Conservation (phyloP, 2,797 vertebrate species). For the Hoplostethus atlanticus region DNA sequence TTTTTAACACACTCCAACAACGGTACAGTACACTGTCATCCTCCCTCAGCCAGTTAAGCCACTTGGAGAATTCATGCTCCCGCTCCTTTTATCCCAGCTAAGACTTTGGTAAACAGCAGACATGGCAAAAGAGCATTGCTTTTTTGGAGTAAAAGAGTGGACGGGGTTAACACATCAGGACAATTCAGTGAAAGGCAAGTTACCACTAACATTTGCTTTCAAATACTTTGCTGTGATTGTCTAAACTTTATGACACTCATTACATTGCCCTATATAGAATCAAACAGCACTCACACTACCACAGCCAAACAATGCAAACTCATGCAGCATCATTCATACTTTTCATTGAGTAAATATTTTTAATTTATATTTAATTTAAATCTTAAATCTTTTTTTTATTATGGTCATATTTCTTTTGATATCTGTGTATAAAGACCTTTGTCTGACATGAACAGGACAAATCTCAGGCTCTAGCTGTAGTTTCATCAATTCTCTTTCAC, state of each 20-base stretch:
- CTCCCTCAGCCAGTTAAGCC: conserved; percentile 47
- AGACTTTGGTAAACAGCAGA: conserved; percentile 39
- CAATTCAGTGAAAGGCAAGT: not conserved
- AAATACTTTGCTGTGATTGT: too few species aligned
- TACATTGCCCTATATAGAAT: too few species aligned
- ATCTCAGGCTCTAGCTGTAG: not conserved
- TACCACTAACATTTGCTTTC: not conserved
- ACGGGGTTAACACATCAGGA: not conserved
- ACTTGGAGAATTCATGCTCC: conserved; percentile 32
- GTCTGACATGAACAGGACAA: not conserved
- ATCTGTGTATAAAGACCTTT: not conserved
- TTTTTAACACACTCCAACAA: conserved; percentile 66
- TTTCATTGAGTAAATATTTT: too few species aligned
- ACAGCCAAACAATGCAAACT: too few species aligned
- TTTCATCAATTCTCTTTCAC: not conserved
- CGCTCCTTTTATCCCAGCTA: conserved; percentile 31
- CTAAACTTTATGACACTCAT: too few species aligned
- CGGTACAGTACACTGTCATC: conserved; percentile 36
- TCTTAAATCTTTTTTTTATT: too few species aligned
- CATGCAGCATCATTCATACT: too few species aligned
- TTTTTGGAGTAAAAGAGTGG: not conserved
- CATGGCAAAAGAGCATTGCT: not conserved
- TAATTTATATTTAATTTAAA: too few species aligned
- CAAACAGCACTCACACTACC: too few species aligned
- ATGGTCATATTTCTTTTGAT: not conserved